Conservation (phyloP, 1,140 invertebrate genomes). For the Bursaphelenchus mucronatus region DNA sequence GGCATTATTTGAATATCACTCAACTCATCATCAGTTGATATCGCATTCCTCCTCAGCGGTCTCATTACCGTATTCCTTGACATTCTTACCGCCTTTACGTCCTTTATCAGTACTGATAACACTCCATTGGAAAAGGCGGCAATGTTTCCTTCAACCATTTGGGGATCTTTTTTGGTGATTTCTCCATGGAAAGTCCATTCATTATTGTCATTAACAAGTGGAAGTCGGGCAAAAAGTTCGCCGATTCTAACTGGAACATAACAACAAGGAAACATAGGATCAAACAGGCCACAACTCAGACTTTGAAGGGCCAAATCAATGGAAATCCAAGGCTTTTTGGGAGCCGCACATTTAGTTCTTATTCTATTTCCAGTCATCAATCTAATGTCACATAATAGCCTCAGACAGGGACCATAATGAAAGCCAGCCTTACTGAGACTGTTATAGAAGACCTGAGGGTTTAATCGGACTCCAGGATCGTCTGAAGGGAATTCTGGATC, state of each 20-base stretch:
- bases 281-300: slow-evolving; percentile 19
- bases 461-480: too few relatives aligned
- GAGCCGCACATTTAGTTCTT: not conserved
- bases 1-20: too few relatives aligned
- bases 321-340: slow-evolving; percentile 21
- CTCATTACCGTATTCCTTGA: too few relatives aligned
- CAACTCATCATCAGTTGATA: slow-evolving; percentile 1
- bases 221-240: slow-evolving; percentile 3
- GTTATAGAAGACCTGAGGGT: slow-evolving; percentile 9
- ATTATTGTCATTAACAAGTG: slow-evolving; percentile 8
- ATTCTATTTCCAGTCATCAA: slow-evolving; percentile 6
- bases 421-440: slow-evolving; percentile 20
- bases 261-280: slow-evolving; percentile 9
- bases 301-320: slow-evolving; percentile 30
- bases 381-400: slow-evolving; percentile 21
- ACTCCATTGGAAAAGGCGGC: slow-evolving; percentile 13
- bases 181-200: slow-evolving; percentile 12
- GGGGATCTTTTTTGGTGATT: not conserved
- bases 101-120: not conserved
- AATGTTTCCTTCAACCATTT: slow-evolving; percentile 21
- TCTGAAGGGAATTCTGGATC: too few relatives aligned
- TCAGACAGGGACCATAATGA: slow-evolving; percentile 19
- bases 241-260: slow-evolving; percentile 18
- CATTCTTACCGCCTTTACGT: slow-evolving; percentile 2
- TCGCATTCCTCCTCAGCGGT: not conserved